Evolutionary conservation across 2,888 invertebrate genomes (phyloP).

Genomic region (Mycalesis mineus): DNA sequence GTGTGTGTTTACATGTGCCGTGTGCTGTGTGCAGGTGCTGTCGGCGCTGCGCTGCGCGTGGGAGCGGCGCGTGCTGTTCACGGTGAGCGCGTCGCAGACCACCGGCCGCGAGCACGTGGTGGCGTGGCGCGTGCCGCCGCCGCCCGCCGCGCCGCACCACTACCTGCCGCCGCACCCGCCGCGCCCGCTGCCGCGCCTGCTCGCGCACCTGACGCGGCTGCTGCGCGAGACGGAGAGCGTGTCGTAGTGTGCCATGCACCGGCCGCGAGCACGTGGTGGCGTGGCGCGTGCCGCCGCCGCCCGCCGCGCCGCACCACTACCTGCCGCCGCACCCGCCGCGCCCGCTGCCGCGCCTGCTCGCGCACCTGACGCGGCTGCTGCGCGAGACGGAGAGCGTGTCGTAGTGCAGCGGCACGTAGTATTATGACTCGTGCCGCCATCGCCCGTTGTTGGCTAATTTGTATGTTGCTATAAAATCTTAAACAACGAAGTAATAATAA

Average conservation of each 20-base stretch:
- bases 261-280: slow-evolving; percentile 94
- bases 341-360: slow-evolving; percentile 30
- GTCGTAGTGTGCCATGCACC: not conserved
- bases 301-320: slow-evolving; percentile 31
- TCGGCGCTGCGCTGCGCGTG: slow-evolving; percentile 88
- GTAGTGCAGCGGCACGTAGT: not conserved
- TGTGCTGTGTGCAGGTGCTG: slow-evolving; percentile 74
- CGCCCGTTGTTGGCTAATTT: too few relatives aligned
- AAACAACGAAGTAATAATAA: too few relatives aligned
- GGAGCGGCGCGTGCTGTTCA: slow-evolving; percentile 89
- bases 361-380: slow-evolving; percentile 35
- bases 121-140: slow-evolving; percentile 83
- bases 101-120: slow-evolving; percentile 95
- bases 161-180: slow-evolving; percentile 40
- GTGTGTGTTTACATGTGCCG: too few relatives aligned
- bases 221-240: not conserved
- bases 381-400: not conserved
- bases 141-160: slow-evolving; percentile 44
- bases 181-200: slow-evolving; percentile 30
- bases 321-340: slow-evolving; percentile 38
- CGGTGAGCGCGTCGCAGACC: slow-evolving; percentile 90
- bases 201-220: slow-evolving; percentile 36
- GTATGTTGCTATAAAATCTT: too few relatives aligned
- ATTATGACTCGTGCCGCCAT: too few relatives aligned
- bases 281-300: slow-evolving; percentile 78